phyloP scores from a whole-genome alignment of 2,113 vertebrate genomes.

The Dipodomys merriami region DNA sequence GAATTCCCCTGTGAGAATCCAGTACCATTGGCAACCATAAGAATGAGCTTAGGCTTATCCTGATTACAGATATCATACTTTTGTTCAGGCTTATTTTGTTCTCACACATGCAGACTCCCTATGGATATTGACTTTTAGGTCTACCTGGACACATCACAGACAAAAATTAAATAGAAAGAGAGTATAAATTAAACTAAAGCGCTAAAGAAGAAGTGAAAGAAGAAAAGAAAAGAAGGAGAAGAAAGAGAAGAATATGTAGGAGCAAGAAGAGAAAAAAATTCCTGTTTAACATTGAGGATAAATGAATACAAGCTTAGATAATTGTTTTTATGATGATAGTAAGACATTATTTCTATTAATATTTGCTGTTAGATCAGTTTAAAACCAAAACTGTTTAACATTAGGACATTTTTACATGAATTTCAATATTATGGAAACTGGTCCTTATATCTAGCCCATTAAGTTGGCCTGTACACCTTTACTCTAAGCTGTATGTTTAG shows the following conservation, averaged over 20 bases:
- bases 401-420: background rate
- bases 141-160: background rate
- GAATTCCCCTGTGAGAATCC: background rate
- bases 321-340: too few relatives aligned
- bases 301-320: background rate
- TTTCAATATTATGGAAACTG: background rate
- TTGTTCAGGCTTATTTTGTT: background rate
- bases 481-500: background rate
- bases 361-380: background rate
- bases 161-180: background rate
- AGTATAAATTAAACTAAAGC: background rate
- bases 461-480: background rate
- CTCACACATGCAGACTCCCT: background rate
- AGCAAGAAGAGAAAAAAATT: background rate
- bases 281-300: conserved; percentile 25
- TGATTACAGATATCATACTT: background rate
- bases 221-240: background rate
- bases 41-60: background rate
- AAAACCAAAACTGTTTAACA: background rate
- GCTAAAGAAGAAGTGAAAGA: background rate
- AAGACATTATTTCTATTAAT: background rate
- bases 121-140: background rate
- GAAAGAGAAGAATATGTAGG: background rate
- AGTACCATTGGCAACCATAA: background rate
- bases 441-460: background rate